These are phyloP conservation scores for Oncorhynchus nerka DNA, from an alignment of 2,113 vertebrate genomes.

Conservation along the genomic window DNA sequence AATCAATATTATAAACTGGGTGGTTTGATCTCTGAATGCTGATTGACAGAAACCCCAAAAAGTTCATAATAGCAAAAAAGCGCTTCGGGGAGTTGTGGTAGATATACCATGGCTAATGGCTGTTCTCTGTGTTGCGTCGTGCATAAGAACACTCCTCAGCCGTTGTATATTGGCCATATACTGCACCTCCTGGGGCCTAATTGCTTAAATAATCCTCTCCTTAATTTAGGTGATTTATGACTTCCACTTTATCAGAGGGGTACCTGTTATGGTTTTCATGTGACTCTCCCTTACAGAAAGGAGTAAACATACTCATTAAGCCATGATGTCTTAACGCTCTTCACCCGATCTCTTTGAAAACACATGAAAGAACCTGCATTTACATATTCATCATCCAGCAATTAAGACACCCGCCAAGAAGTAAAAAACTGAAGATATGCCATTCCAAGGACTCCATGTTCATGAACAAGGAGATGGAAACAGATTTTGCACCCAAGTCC, in stretches of 20 bases:
- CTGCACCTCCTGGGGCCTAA: background rate
- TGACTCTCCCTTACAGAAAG: slow-evolving; percentile 5
- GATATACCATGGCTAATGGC: no score
- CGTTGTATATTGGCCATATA: no score
- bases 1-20: no score
- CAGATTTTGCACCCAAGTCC: slow-evolving; percentile 17
- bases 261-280: slow-evolving; percentile 11
- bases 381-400: slow-evolving; percentile 42
- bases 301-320: slow-evolving; percentile 37
- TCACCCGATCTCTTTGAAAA: slow-evolving; percentile 48
- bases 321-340: slow-evolving; percentile 24
- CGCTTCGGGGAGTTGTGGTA: no score
- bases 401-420: slow-evolving; percentile 26
- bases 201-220: slow-evolving; percentile 22
- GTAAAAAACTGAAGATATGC: slow-evolving; percentile 8
- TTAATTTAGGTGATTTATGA: slow-evolving; percentile 21
- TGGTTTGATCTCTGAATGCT: no score
- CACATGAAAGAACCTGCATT: slow-evolving; percentile 44
- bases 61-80: no score
- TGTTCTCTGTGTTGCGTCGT: no score
- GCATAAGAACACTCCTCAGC: no score
- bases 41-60: no score
- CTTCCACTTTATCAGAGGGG: slow-evolving; percentile 7
- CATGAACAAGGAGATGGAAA: slow-evolving; percentile 16
- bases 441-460: slow-evolving; percentile 1